Evolutionary conservation across 2,113 vertebrate species (phyloP), one percentile per base, ranked within the genome.

Genomic region (Panthera tigris): DNA sequence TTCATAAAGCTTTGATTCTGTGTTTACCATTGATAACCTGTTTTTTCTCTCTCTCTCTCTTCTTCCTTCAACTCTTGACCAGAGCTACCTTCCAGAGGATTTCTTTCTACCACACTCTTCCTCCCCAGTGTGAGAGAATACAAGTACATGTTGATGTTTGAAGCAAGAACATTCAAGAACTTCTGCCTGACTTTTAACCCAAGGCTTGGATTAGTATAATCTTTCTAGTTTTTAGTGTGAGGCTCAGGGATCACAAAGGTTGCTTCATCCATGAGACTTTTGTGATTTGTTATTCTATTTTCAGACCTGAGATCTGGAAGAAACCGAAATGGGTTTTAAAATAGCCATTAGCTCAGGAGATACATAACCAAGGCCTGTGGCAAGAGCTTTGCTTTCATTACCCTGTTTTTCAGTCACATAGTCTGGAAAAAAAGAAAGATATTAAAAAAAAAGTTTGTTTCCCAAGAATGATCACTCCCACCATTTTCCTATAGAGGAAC

Each of bases 281-380:
- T 74, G 10, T 16, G 95, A n/a, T 18, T 89, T 97, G 50, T 55
- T 74, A 11, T 80, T 88, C 48, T 68, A 11, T 80, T 84, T 95
- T 84, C 33, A n/a, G 82, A 52, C 23, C 33, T 76, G 41, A 79
- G 27, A 96, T 93, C 76, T 97, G 57, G 81, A n/a, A 27, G 23
- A 69, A 95, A 94, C 19, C 41, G 76, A 87, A 93, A 71, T n/a
- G n/a, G 36, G 19, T 91, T 94, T 89, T 29, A 41, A 96, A 96
- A 81, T 76, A 88, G 50, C 48, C 41, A 41, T 74, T 91, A 91
- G 41, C 48, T 85, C 11, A 76, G 61, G n/a, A 93, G 21, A 29
- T 68, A 79, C 0, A 5, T 21, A 76, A 41, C 6, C 50, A 85
- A 93, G 19, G 50, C 3, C 31, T 55, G 5, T 73, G 36, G 33